These are phyloP conservation scores for Prunella himalayana DNA, from an alignment of 2,113 vertebrate genomes.

Conservation along the genomic window DNA sequence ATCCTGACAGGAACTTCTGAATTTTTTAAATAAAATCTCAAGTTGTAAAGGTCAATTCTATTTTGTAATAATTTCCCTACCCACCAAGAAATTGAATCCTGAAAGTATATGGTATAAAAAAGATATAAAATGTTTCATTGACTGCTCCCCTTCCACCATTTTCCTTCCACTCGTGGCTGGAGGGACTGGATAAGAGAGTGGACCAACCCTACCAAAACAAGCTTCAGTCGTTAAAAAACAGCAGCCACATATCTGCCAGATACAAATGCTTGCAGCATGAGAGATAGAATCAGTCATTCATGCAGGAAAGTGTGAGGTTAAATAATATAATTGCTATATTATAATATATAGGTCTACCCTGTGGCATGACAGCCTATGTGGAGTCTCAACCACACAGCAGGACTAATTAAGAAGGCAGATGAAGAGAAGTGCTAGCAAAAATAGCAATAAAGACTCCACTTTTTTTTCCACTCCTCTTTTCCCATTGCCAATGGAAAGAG, in stretches of 20 bases:
- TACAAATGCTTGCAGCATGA: neutral
- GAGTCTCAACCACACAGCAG: conserved; percentile 11
- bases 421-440: neutral
- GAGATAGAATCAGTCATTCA: neutral
- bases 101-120: neutral
- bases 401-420: conserved; percentile 47
- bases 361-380: neutral
- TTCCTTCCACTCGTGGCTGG: neutral
- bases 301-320: neutral
- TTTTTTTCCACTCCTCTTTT: neutral
- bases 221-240: neutral
- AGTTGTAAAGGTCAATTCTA: neutral
- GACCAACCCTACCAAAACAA: neutral
- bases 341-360: conserved; percentile 4
- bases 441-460: neutral
- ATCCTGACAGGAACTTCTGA: neutral
- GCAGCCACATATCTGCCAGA: neutral
- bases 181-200: neutral
- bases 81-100: neutral
- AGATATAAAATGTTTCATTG: neutral
- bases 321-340: conserved; percentile 31
- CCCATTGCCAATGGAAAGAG: neutral
- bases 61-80: neutral
- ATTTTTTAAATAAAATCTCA: neutral
- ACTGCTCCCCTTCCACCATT: neutral